phyloP scores from a whole-genome alignment of 2,888 invertebrate species.

The Sphecodes monilicornis region DNA sequence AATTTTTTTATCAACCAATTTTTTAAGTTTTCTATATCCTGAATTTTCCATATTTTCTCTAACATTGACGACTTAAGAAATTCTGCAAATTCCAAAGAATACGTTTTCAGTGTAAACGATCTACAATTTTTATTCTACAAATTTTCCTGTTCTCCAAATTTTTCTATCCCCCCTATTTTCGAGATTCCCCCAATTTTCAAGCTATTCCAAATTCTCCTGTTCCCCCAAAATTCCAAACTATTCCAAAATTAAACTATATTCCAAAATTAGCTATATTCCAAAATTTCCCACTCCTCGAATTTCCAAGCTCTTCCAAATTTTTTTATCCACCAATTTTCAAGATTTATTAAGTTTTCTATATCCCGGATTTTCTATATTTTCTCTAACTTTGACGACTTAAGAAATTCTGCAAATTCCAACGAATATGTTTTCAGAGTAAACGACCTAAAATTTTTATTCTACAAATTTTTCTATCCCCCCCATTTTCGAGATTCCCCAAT shows the following conservation, averaged over 20 bases:
- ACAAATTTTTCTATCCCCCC: no score
- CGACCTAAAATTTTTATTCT: neutral
- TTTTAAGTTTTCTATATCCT: fast-evolving
- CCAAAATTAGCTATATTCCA: no score
- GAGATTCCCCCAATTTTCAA: neutral
- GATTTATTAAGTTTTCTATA: no score
- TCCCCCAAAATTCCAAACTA: neutral
- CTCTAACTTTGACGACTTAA: no score
- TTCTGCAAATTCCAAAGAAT: neutral
- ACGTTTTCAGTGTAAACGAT: neutral
- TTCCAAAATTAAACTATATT: no score
- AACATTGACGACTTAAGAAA: no score
- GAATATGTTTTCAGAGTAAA: neutral
- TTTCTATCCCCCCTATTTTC: no score
- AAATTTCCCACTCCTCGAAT: neutral
- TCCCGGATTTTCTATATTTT: no score
- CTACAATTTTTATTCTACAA: neutral
- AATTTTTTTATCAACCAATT: neutral
- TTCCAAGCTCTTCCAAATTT: neutral
- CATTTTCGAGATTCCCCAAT: no score
- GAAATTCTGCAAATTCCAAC: neutral
- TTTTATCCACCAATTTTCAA: neutral
- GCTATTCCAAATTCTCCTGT: neutral
- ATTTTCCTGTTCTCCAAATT: neutral
- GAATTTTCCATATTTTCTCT: no score